Conservation (phyloP, 2,888 invertebrate genomes). For the Agrotis ipsilon region DNA sequence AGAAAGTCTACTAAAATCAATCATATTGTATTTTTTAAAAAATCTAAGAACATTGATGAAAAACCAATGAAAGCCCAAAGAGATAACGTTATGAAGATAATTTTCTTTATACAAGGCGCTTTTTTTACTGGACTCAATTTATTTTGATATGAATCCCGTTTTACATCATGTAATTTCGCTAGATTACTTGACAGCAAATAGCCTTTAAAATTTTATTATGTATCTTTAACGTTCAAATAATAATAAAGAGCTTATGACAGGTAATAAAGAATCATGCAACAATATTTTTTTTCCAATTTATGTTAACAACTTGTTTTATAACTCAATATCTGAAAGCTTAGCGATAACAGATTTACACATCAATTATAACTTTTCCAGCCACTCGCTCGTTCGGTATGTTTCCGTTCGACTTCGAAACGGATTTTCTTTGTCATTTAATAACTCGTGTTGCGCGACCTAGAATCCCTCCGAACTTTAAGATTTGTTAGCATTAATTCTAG, state of each 20-base stretch:
- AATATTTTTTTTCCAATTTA: constrained; percentile 89
- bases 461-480: constrained; percentile 37
- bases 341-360: constrained; percentile 85
- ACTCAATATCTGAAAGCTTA: constrained; percentile 83
- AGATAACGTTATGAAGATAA: constrained; percentile 18
- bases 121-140: constrained; percentile 64
- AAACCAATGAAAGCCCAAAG: constrained; percentile 9
- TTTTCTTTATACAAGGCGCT: constrained; percentile 31
- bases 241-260: constrained; percentile 87
- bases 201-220: constrained; percentile 85
- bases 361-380: constrained; percentile 83
- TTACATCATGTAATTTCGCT: constrained; percentile 76
- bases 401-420: constrained; percentile 49
- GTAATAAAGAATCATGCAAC: constrained; percentile 84
- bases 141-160: constrained; percentile 72
- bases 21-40: not conserved
- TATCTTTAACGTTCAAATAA: constrained; percentile 86
- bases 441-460: constrained; percentile 46
- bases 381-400: constrained; percentile 69
- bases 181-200: constrained; percentile 81
- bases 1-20: not conserved
- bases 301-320: constrained; percentile 88
- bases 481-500: constrained; percentile 35
- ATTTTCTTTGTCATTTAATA: constrained; percentile 55
- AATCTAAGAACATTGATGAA: not conserved